phyloP scores from a whole-genome alignment of 1,140 invertebrate species.

The Mylabris phalerata region DNA sequence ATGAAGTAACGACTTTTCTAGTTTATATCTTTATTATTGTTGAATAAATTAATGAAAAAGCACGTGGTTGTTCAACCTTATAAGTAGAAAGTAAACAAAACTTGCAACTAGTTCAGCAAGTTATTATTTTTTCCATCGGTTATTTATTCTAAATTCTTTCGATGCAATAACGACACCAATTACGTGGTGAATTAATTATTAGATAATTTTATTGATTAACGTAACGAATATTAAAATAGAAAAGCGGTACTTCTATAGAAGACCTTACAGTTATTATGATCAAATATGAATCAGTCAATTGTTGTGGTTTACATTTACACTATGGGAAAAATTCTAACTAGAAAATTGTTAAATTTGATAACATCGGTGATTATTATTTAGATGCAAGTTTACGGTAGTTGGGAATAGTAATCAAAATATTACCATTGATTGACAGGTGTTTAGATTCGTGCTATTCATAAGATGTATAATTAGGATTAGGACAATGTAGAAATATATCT shows the following conservation, averaged over 20 bases:
- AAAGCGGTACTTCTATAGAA: neutral
- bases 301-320: neutral
- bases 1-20: neutral
- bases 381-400: neutral
- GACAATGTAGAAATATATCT: no score
- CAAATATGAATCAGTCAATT: neutral
- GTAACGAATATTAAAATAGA: no score
- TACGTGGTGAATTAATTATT: neutral
- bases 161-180: neutral
- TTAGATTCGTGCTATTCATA: no score
- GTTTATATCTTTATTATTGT: no score
- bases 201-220: conserved; percentile 2
- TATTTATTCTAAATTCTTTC: neutral
- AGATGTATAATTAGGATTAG: no score
- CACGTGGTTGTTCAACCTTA: conserved; percentile 8
- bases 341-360: no score
- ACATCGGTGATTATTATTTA: no score
- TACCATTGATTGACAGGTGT: neutral
- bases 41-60: neutral
- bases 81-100: conserved; percentile 14
- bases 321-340: no score
- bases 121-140: no score
- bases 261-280: neutral
- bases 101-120: neutral
- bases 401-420: neutral